These are phyloP conservation scores for Panzeria rudis DNA, from an alignment of 2,888 invertebrate species.

Conservation along the genomic window DNA sequence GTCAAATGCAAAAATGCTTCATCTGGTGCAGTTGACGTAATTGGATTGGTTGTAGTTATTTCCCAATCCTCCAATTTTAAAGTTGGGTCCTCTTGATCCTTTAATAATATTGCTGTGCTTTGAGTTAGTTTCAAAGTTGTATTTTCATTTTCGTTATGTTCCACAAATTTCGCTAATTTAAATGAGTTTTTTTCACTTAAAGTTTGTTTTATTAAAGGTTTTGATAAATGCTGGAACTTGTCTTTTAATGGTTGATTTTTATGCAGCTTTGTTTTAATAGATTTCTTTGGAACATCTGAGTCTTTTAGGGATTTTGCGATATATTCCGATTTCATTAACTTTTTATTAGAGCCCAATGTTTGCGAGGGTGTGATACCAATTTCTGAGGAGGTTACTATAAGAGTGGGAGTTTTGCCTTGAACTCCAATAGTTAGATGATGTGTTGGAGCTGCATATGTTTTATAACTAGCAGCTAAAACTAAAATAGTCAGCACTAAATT, in stretches of 20 bases:
- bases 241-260: constrained; percentile 38
- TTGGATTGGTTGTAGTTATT: background rate
- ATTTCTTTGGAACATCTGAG: background rate
- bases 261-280: constrained; percentile 18
- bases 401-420: constrained; percentile 75
- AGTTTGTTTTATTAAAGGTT: background rate
- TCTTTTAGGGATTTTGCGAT: constrained; percentile 7
- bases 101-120: background rate
- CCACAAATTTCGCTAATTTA: background rate
- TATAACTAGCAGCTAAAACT: constrained; percentile 8
- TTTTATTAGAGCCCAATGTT: background rate
- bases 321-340: background rate
- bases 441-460: constrained; percentile 67
- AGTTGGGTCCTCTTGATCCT: background rate
- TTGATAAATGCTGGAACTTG: constrained; percentile 18
- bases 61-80: background rate
- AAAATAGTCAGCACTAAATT: constrained; percentile 41
- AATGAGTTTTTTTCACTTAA: background rate
- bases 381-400: constrained; percentile 75
- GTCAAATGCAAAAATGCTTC: constrained; percentile 4
- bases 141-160: background rate
- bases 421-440: constrained; percentile 74
- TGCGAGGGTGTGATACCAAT: constrained; percentile 68
- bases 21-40: background rate
- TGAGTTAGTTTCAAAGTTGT: background rate